Conservation (phyloP, 2,113 vertebrate species). For the Tragelaphus scriptus region DNA sequence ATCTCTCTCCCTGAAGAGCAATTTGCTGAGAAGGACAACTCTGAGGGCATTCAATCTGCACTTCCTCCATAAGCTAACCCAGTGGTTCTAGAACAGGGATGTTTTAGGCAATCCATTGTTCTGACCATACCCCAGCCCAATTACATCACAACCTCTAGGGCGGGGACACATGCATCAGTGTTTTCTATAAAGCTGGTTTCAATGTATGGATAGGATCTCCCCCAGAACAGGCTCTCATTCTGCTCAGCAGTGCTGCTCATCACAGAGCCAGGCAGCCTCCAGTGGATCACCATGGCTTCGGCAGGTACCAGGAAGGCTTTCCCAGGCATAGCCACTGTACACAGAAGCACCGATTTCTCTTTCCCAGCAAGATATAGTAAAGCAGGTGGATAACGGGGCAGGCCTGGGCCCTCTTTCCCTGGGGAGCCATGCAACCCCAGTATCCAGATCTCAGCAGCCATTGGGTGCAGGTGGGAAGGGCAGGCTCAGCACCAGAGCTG, state of each 20-base stretch:
- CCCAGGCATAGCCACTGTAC: neutral
- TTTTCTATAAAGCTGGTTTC: neutral
- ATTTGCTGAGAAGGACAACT: neutral
- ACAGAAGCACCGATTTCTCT: neutral
- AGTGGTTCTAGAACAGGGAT: neutral
- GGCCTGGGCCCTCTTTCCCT: neutral
- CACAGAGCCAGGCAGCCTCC: neutral
- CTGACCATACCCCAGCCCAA: neutral
- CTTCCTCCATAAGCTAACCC: neutral
- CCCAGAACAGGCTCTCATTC: neutral
- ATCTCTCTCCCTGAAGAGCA: neutral
- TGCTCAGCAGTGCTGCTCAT: fast-evolving
- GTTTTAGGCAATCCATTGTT: neutral
- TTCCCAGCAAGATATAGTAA: neutral
- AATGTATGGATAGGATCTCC: neutral
- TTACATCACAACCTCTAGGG: neutral
- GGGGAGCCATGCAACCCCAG: neutral
- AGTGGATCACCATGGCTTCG: fast-evolving
- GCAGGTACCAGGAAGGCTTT: no score
- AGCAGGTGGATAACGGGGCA: neutral
- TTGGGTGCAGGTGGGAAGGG: neutral
- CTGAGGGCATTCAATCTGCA: neutral
- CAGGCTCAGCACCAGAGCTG: neutral
- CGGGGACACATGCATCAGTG: neutral
- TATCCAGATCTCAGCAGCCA: neutral